A percentile compares a stretch with the other conserved stretches of the same genome.
These are phyloP conservation scores for Sterrhoptilus dennistouni DNA, from an alignment of 2,113 vertebrate genomes.

Conservation along the genomic window DNA sequence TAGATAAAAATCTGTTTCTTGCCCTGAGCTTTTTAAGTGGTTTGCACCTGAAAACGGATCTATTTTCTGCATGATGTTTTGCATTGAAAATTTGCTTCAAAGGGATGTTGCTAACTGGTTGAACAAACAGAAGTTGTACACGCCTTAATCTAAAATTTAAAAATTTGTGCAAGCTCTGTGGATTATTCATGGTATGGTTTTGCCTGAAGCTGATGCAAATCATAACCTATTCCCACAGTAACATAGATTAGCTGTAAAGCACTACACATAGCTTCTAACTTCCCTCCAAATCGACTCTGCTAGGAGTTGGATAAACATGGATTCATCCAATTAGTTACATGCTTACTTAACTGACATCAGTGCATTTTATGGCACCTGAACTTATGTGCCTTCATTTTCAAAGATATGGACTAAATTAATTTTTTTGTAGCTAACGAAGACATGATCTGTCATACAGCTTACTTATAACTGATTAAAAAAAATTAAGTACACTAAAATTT, in stretches of 20 bases:
- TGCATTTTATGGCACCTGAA: not conserved
- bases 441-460: not conserved
- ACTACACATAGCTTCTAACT: not conserved
- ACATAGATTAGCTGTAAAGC: not conserved
- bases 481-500: not conserved
- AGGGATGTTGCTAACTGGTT: not conserved
- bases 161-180: not conserved
- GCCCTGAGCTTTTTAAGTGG: not conserved
- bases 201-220: constrained; percentile 25
- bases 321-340: not conserved
- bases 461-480: not conserved
- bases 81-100: not conserved
- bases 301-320: not conserved
- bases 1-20: not conserved
- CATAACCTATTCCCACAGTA: not conserved
- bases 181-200: not conserved
- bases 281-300: not conserved
- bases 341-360: not conserved
- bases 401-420: not conserved
- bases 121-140: not conserved
- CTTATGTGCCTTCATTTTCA: not conserved
- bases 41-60: not conserved
- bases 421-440: not conserved
- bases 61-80: not conserved
- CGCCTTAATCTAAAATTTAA: not conserved